Evolutionary conservation across 2,113 vertebrate species (phyloP).

Genomic region (Pionites leucogaster): DNA sequence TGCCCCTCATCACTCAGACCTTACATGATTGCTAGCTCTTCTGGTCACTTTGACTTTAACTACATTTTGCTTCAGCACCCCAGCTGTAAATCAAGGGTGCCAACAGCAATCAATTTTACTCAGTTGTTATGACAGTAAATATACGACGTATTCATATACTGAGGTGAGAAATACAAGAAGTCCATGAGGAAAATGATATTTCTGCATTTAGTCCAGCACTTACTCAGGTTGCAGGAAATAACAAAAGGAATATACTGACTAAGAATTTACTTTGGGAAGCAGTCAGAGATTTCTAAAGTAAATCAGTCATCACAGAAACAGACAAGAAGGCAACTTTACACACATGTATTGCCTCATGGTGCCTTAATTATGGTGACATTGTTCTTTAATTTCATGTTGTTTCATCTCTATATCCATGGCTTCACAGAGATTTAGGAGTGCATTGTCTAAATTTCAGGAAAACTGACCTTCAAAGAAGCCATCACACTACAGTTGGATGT

Average conservation of each 20-base stretch:
- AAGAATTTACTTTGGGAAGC: neutral
- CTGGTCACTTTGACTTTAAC: neutral
- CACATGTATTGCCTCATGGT: neutral
- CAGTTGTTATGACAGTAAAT: neutral
- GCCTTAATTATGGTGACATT: neutral
- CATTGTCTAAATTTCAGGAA: neutral
- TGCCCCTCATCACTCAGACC: neutral
- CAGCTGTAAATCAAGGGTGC: neutral
- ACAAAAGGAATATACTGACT: neutral
- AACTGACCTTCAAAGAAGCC: neutral
- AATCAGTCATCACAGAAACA: neutral
- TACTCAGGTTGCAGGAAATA: neutral
- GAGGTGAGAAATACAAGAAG: neutral
- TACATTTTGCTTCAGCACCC: neutral
- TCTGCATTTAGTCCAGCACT: neutral
- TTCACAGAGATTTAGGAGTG: neutral
- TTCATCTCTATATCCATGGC: neutral
- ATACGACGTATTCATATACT: neutral
- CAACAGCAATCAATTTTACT: neutral
- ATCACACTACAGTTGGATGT: neutral
- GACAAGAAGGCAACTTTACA: neutral
- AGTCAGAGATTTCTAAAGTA: neutral
- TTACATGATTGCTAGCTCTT: neutral
- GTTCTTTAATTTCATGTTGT: neutral
- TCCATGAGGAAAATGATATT: fast-evolving